Evolutionary conservation across 2,113 vertebrate genomes (phyloP).

Genomic region (Nettapus auritus): DNA sequence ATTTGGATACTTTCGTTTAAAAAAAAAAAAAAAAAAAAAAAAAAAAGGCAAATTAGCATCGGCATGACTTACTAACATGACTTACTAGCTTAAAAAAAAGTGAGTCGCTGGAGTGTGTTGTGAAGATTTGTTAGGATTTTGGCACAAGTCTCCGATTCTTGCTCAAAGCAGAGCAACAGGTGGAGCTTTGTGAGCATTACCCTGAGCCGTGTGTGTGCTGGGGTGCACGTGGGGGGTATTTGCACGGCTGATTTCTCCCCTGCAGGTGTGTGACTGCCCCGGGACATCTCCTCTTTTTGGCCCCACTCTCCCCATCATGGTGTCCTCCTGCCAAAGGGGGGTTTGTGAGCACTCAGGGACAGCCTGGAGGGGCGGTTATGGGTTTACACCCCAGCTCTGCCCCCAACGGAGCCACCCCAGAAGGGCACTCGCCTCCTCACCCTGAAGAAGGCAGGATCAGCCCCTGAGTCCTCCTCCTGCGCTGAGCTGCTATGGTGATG

Average conservation of each 20-base stretch:
- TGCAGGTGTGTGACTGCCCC: not conserved
- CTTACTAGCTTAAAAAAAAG: not conserved
- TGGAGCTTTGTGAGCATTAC: not conserved
- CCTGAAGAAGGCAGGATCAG: conserved; percentile 51
- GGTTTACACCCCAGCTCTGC: not conserved
- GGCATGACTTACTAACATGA: not conserved
- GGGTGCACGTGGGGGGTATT: not conserved
- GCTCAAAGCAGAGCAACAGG: not conserved
- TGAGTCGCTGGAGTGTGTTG: not conserved
- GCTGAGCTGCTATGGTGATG: conserved; percentile 71
- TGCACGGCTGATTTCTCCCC: fast-evolving
- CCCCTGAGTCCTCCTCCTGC: conserved; percentile 27
- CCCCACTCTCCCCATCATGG: fast-evolving
- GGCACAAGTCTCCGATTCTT: not conserved
- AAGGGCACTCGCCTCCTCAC: conserved; percentile 39
- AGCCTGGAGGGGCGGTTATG: not conserved
- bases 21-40: fast-evolving
- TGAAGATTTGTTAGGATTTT: not conserved
- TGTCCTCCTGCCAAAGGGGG: not conserved
- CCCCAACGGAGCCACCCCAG: not conserved
- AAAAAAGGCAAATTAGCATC: fast-evolving
- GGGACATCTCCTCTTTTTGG: not conserved
- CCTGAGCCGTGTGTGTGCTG: fast-evolving
- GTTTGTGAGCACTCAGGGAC: not conserved
- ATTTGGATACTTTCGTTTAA: too few species aligned